Conservation (phyloP, 2,113 vertebrate species). For the Orycteropus afer region DNA sequence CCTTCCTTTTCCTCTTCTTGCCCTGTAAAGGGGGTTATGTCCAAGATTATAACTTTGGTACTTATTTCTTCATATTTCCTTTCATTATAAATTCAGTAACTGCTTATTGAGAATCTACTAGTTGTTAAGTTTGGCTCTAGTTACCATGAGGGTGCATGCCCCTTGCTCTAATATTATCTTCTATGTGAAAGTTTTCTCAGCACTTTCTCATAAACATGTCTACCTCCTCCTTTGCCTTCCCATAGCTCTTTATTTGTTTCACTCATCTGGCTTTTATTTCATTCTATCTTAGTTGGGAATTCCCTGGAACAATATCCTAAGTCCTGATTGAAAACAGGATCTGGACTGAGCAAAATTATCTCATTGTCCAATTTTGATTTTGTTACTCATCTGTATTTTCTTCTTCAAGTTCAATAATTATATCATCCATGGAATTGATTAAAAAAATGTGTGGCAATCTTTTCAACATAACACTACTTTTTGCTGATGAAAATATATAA, state of each 20-base stretch:
- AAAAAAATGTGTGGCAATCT: conserved; percentile 9
- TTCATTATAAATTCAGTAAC: background rate
- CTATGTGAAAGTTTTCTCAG: conserved; percentile 30
- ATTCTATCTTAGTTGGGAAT: conserved; percentile 55
- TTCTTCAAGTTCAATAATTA: background rate
- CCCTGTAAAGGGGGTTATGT: background rate
- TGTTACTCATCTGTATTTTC: background rate
- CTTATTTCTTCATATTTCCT: conserved; percentile 24
- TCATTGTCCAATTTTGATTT: conserved; percentile 10
- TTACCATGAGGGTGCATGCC: background rate
- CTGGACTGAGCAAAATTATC: background rate
- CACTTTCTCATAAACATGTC: background rate
- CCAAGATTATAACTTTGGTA: conserved; percentile 16
- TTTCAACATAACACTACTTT: background rate
- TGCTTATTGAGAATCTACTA: background rate
- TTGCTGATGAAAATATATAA: background rate
- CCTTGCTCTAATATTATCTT: background rate
- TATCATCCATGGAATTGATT: conserved; percentile 1
- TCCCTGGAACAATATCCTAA: conserved; percentile 51
- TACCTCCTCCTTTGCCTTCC: conserved; percentile 38
- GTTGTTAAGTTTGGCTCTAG: background rate
- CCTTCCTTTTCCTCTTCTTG: background rate
- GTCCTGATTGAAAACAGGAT: conserved; percentile 66
- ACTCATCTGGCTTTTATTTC: conserved; percentile 65
- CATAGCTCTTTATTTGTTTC: conserved; percentile 43